phyloP scores from a whole-genome alignment of 1,140 invertebrate genomes.

The Hesperophylax magnus region DNA sequence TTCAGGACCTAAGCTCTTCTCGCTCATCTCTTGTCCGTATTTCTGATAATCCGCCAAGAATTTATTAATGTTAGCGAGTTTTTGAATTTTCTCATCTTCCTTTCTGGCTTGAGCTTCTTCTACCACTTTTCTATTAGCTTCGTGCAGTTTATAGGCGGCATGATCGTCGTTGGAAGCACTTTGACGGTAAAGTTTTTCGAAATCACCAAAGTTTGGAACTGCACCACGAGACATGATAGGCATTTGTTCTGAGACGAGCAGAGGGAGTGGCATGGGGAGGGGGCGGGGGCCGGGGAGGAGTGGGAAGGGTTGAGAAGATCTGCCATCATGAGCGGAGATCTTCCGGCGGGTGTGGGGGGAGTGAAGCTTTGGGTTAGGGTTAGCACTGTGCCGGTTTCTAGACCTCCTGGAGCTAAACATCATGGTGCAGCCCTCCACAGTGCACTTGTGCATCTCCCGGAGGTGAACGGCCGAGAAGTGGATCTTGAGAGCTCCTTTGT shows the following conservation, averaged over 20 bases:
- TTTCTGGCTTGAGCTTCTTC: constrained; percentile 62
- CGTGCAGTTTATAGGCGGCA: constrained; percentile 61
- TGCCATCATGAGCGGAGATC: constrained; percentile 93
- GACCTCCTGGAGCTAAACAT: constrained; percentile 84
- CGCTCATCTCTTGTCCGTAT: constrained; percentile 60
- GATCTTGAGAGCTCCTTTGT: constrained; percentile 99
- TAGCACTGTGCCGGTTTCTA: constrained; percentile 89
- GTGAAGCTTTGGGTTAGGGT: constrained; percentile 98
- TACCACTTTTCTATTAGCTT: constrained; percentile 60
- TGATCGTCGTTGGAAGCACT: constrained; percentile 62
- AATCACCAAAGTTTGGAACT: constrained; percentile 69
- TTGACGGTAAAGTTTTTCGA: constrained; percentile 70
- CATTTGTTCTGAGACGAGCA: constrained; percentile 59
- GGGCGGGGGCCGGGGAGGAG: constrained; percentile 75
- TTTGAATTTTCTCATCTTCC: constrained; percentile 58
- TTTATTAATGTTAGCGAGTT: constrained; percentile 62
- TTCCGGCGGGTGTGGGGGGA: constrained; percentile 93
- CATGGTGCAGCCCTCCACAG: constrained; percentile 84
- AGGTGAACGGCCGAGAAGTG: constrained; percentile 97
- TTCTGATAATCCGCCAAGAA: constrained; percentile 57
- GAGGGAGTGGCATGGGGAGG: constrained; percentile 67
- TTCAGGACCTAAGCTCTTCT: constrained; percentile 60
- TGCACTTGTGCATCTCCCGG: constrained; percentile 84
- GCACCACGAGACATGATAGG: constrained; percentile 70
- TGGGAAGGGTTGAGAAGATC: constrained; percentile 88